Conservation (phyloP, 2,888 invertebrate genomes). For the Eristalis tenax region DNA sequence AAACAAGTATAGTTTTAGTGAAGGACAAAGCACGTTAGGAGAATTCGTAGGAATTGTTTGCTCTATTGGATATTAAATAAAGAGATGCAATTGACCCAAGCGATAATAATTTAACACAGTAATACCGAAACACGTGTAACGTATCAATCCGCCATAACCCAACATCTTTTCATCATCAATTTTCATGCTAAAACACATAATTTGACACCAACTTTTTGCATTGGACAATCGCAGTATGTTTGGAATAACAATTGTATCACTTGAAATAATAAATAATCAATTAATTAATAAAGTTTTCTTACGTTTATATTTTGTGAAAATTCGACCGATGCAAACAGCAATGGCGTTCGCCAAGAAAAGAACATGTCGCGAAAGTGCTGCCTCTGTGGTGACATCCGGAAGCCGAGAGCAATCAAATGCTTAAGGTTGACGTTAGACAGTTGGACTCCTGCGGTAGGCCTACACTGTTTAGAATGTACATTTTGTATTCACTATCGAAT, state of each 20-base stretch:
- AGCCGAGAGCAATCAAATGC: constrained; percentile 25
- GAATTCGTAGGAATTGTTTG: background rate
- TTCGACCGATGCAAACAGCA: constrained; percentile 79
- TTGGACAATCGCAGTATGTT: background rate
- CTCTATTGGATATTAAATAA: background rate
- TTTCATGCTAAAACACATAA: constrained; percentile 19
- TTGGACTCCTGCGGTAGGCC: background rate
- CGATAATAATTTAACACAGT: constrained; percentile 1
- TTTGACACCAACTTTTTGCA: background rate
- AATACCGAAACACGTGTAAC: constrained; percentile 61
- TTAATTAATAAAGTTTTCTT: constrained; percentile 75
- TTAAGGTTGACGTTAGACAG: background rate
- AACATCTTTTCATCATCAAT: constrained; percentile 25
- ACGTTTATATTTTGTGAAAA: constrained; percentile 79
- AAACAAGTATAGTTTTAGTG: constrained; percentile 69
- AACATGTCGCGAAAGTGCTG: constrained; percentile 77
- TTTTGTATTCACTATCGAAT: background rate
- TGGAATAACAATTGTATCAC: background rate
- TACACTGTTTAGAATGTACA: constrained; percentile 44
- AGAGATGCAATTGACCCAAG: background rate
- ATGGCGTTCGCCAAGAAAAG: constrained; percentile 81
- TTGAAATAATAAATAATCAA: constrained; percentile 7
- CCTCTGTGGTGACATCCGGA: constrained; percentile 72
- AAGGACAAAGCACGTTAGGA: constrained; percentile 44
- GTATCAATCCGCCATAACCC: constrained; percentile 62